Conservation (phyloP, 2,113 vertebrate species). For the Pantherophis guttatus region DNA sequence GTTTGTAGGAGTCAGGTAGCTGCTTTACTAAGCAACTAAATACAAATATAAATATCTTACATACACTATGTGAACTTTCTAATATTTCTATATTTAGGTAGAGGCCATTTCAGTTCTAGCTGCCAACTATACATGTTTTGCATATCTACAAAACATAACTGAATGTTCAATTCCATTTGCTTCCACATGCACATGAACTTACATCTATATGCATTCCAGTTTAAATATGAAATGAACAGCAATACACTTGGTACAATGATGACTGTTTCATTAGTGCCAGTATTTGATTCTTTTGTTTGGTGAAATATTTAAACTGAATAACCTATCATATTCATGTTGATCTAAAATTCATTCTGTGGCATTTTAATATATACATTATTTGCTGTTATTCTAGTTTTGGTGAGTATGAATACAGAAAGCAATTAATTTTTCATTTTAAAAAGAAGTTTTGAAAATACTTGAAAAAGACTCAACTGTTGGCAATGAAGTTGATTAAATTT, state of each 20-base stretch:
- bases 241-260: conserved; percentile 27
- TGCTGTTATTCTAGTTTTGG: too few species aligned
- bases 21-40: neutral
- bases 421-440: neutral
- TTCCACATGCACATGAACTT: neutral
- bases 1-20: neutral
- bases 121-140: neutral
- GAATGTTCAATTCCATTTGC: neutral
- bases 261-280: neutral
- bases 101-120: neutral
- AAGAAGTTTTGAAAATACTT: neutral
- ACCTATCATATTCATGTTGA: neutral
- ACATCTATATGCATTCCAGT: conserved; percentile 53
- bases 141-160: neutral
- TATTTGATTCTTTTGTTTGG: too few species aligned
- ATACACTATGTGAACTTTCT: neutral
- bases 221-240: conserved; percentile 46
- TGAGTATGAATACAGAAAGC: neutral
- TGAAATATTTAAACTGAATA: neutral
- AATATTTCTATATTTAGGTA: neutral
- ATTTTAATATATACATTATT: neutral
- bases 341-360: neutral
- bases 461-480: neutral
- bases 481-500: neutral
- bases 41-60: neutral